Conservation (phyloP, 2,113 vertebrate genomes). For the Scomber japonicus region DNA sequence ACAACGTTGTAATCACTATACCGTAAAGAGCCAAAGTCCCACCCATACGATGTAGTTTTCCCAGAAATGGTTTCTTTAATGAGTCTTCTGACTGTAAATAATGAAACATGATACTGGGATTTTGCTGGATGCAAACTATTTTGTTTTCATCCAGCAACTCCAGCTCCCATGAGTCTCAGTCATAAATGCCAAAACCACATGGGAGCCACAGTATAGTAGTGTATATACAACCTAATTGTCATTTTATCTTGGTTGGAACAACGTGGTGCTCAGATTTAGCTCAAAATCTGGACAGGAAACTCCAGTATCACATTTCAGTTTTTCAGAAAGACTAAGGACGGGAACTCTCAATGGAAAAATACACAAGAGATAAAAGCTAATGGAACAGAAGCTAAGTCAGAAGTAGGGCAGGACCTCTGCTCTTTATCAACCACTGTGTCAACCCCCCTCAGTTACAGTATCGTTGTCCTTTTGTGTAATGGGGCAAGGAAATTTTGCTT, state of each 20-base stretch:
- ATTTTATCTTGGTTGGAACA: neutral
- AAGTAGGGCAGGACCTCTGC: neutral
- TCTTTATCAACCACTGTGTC: neutral
- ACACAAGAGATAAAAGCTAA: neutral
- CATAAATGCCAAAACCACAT: neutral
- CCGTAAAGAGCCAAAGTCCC: neutral
- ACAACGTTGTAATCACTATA: neutral
- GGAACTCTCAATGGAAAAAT: neutral
- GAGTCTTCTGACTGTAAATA: conserved; percentile 13
- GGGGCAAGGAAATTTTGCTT: neutral
- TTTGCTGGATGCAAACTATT: neutral
- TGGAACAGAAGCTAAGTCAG: neutral
- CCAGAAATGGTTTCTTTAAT: neutral
- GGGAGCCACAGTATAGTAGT: neutral
- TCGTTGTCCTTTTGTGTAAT: neutral
- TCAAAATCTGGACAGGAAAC: neutral
- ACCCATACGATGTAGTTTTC: neutral
- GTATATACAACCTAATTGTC: neutral
- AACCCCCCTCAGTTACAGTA: neutral
- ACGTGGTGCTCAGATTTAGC: neutral
- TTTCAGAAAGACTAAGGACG: neutral
- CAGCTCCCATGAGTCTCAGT: neutral
- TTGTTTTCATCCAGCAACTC: neutral
- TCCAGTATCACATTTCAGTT: neutral
- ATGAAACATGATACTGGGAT: neutral